A percentile compares a stretch with the other conserved stretches of the same genome.
These are phyloP conservation scores for Tychaedon coryphoeus DNA, from an alignment of 2,113 vertebrate species.

Conservation along the genomic window DNA sequence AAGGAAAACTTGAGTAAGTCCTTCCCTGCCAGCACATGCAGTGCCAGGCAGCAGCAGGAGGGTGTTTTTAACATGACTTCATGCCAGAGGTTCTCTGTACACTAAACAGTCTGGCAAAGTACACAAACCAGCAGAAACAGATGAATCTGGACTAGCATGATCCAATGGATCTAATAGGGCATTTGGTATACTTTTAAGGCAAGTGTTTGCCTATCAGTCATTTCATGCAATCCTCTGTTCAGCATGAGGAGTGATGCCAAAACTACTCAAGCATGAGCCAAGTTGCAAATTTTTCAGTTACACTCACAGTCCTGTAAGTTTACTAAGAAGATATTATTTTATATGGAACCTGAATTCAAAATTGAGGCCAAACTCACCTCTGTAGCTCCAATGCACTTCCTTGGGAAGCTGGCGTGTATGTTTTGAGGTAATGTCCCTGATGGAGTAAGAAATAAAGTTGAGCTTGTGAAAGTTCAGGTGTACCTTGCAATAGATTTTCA, in stretches of 20 bases:
- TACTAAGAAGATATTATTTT: not conserved
- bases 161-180: not conserved
- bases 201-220: not conserved
- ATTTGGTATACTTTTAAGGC: not conserved
- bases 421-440: not conserved
- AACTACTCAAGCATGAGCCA: not conserved
- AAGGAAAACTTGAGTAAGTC: not conserved
- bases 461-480: not conserved
- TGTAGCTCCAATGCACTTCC: not conserved
- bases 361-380: not conserved
- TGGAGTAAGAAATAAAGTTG: not conserved
- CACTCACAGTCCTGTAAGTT: not conserved
- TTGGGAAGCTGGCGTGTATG: not conserved
- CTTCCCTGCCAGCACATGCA: constrained; percentile 14
- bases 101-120: constrained; percentile 12
- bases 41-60: constrained; percentile 44
- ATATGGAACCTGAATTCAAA: not conserved
- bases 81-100: constrained; percentile 20
- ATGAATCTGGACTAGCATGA: not conserved
- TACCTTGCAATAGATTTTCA: not conserved
- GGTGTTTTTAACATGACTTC: not conserved
- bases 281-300: not conserved
- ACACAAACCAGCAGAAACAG: not conserved
- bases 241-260: not conserved
- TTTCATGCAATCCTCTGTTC: not conserved